Evolutionary conservation across 1,140 invertebrate genomes (phyloP).

Genomic region (Phymastichus coffea): DNA sequence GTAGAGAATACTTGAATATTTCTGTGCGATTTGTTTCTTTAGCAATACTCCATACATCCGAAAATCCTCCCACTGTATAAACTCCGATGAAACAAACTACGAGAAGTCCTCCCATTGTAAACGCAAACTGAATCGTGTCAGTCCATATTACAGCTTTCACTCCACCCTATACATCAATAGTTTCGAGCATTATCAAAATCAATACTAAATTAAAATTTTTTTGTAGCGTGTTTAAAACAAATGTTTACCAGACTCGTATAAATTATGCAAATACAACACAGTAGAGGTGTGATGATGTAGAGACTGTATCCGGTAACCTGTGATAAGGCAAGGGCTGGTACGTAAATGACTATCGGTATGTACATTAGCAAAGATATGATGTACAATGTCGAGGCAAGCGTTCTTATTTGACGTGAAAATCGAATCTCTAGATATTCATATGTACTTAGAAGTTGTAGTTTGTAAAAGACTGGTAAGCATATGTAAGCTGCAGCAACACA

Average conservation of each 20-base stretch:
- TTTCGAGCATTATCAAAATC: too few species aligned
- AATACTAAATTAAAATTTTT: too few species aligned
- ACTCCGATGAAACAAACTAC: constrained; percentile 66
- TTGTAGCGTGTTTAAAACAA: too few species aligned
- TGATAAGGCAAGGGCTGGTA: constrained; percentile 64
- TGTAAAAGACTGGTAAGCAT: constrained; percentile 75
- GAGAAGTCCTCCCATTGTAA: constrained; percentile 68
- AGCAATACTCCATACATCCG: constrained; percentile 37
- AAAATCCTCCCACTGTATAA: constrained; percentile 64
- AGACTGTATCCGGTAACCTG: constrained; percentile 69
- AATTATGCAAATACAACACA: constrained; percentile 75
- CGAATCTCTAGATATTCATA: constrained; percentile 77
- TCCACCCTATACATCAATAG: constrained; percentile 60
- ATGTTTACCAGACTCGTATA: constrained; percentile 73
- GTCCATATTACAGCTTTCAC: constrained; percentile 75
- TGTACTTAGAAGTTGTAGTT: constrained; percentile 71
- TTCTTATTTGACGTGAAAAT: constrained; percentile 63
- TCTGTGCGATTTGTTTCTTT: constrained; percentile 39
- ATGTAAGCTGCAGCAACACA: constrained; percentile 63
- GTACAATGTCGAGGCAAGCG: constrained; percentile 66
- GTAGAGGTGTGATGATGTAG: constrained; percentile 65
- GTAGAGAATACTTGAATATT: constrained; percentile 49
- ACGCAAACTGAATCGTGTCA: constrained; percentile 67
- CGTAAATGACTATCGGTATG: constrained; percentile 64
- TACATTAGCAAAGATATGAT: constrained; percentile 60